Base-by-base conservation (phyloP, 2,113 vertebrate genomes). In the Podarcis cretensis region DNA sequence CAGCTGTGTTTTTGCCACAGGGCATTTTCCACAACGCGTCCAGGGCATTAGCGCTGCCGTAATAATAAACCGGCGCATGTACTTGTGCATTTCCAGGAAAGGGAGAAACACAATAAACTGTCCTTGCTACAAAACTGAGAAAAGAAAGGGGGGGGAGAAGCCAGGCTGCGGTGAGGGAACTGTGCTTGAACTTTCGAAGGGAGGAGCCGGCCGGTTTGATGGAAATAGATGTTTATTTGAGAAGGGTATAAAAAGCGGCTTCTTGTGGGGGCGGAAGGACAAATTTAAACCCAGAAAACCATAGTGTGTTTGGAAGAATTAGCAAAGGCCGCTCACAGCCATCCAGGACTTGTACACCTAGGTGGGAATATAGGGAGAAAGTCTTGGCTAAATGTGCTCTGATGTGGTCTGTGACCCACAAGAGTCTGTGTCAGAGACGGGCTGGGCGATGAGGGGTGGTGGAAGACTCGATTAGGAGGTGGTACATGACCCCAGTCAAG, bases 131-230 rank as follows among this genome's bases (percentile, higher is more conserved):
- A 63, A n/a, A 73, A 86, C 20, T 18, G 0, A n/a, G n/a, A 27
- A 27, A 89, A 80, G 43, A 54, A 54, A 37, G 35, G 35, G 8
- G 43, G 48, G 48, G 48, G 2, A 10, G 48, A 84, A 80, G 78
- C 0, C 0, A 32, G 73, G 69, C 35, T 84, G 75, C 69, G 57
- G 43, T 48, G 3, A 84, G 86, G n/a, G 40, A 59, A 27, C 3
- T 14, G 23, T 4, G 9, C 18, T 63, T 91, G 90, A 81, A 78
- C 75, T 86, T 89, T 87, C 78, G 48, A 14, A 80, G 27, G 37
- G 90, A 93, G 82, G 1, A 0, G n/a, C 75, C 83, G 82, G 80
- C 87, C 87, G 83, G 83, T 83, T 81, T 81, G 54, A 76, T 83
- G 79, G 59, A 84, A 83, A 40, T 73, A 3, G 0, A 9, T 74